Conservation (phyloP, 1,140 invertebrate genomes). For the Anthonomus grandis region DNA sequence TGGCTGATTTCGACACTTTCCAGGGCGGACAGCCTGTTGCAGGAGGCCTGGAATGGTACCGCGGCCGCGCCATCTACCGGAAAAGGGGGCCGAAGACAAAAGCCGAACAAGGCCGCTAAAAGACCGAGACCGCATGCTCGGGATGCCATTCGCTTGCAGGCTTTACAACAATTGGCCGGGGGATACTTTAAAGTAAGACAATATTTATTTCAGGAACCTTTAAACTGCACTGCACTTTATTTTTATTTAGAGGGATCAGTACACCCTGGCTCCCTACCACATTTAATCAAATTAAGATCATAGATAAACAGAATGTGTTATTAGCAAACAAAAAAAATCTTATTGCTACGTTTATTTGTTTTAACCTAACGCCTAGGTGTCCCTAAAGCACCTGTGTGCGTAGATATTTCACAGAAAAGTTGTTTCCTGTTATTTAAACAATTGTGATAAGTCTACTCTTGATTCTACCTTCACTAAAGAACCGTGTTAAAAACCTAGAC, state of each 20-base stretch:
- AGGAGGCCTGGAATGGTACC: constrained; percentile 57
- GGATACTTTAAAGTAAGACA: constrained; percentile 85
- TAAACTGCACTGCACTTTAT: constrained; percentile 15
- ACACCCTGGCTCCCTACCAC: too few species aligned
- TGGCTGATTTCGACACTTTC: constrained; percentile 89
- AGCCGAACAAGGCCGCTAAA: constrained; percentile 9
- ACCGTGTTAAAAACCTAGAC: too few species aligned
- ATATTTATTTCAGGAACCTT: constrained; percentile 2
- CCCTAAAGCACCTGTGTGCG: too few species aligned
- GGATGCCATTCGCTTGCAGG: constrained; percentile 84
- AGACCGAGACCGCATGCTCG: constrained; percentile 62
- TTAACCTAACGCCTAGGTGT: background rate
- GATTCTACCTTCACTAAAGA: too few species aligned
- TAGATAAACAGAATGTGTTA: too few species aligned
- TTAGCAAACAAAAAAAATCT: background rate
- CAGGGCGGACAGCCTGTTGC: constrained; percentile 79
- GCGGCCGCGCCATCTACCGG: constrained; percentile 37
- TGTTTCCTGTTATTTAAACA: too few species aligned
- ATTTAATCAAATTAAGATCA: too few species aligned
- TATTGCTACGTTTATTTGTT: background rate
- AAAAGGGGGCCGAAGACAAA: constrained; percentile 12
- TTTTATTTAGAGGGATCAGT: constrained; percentile 1
- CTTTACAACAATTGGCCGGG: constrained; percentile 89
- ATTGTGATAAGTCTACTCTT: too few species aligned
- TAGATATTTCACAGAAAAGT: too few species aligned